A percentile compares a stretch with the other conserved stretches of the same genome.
Evolutionary conservation across 2,888 invertebrate genomes (phyloP).

Genomic region (Pteria penguin): DNA sequence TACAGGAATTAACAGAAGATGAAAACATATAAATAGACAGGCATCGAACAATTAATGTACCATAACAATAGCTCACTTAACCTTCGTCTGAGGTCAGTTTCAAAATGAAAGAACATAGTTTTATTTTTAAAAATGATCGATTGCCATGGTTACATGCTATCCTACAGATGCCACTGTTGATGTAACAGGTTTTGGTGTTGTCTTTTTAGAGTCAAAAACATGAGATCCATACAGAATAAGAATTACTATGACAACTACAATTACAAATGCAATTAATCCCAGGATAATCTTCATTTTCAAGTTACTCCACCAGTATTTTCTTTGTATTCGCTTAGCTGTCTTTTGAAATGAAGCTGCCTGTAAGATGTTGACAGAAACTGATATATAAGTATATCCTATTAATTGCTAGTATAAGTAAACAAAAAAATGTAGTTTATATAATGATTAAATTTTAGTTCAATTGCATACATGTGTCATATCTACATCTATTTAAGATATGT

Average conservation of each 20-base stretch:
- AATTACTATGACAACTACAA: constrained; percentile 73
- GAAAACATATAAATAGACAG: too few relatives aligned
- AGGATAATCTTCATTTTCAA: constrained; percentile 78
- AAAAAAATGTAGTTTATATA: too few relatives aligned
- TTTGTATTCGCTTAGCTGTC: constrained; percentile 73
- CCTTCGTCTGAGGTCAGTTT: too few relatives aligned
- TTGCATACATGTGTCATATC: too few relatives aligned
- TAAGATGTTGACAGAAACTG: constrained; percentile 27
- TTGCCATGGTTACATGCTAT: background rate
- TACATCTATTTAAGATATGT: too few relatives aligned
- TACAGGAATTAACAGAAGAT: too few relatives aligned
- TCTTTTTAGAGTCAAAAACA: constrained; percentile 53
- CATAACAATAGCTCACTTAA: too few relatives aligned
- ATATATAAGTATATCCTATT: background rate
- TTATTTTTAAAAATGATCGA: too few relatives aligned
- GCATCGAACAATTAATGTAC: too few relatives aligned
- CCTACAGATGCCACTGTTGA: background rate
- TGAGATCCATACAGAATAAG: constrained; percentile 75
- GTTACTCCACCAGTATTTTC: constrained; percentile 79
- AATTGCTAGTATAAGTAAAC: background rate
- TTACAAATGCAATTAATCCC: constrained; percentile 66
- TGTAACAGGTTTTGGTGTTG: background rate
- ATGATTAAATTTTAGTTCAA: too few relatives aligned
- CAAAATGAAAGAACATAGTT: too few relatives aligned
- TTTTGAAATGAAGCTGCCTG: constrained; percentile 77